Base-by-base conservation (phyloP, 1,140 invertebrate species). In the Himalopsyche phryganea region DNA sequence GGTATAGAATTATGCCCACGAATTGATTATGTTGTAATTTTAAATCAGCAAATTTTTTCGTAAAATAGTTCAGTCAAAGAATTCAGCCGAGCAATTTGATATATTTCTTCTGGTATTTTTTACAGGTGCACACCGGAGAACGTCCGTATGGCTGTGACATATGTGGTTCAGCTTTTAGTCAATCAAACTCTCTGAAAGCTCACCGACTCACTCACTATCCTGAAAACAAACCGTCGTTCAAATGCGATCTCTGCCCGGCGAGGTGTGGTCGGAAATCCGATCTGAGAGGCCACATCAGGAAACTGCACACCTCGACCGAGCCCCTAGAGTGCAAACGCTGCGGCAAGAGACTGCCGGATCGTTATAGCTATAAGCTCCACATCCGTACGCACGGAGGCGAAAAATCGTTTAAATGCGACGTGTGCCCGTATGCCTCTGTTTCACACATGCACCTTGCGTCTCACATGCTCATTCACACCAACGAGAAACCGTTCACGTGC, bases 241-340 rank as follows among this genome's bases (percentile, higher is more conserved):
- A 93, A 67, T 96, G 93, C 72, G 88, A 91, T 63, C 77, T 93
- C 5, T 96, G 93, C 75, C 93, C 93, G 13, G 90, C 93, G 0
- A 95, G 92, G 0, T 96, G 93, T 72, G 92, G 92, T 1, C 80
- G 93, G n/a, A 95, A 95, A 80, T 94, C 93, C 1, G 93, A 96
- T 77, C 80, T 96, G 19, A 82, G 92, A 66, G 92, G 94, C 67
- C 93, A 96, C 69, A 90, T 96, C 44, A 89, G 92, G 72, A 95
- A 95, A 71, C 80, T 96, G 44, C 93, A 96, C 71, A 92, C 90
- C 19, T 88, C 89, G 23, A 91, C 94, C 64, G 86, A 87, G 67
- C 91, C 91, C 0, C 69, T 94, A 1, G 85, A 87, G 45, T 96
- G 93, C 72, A 92, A 91, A 71, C 81, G 92, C 65, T 96, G 93